Evolutionary conservation across 2,888 invertebrate species (phyloP).

Genomic region (Noctua janthina): DNA sequence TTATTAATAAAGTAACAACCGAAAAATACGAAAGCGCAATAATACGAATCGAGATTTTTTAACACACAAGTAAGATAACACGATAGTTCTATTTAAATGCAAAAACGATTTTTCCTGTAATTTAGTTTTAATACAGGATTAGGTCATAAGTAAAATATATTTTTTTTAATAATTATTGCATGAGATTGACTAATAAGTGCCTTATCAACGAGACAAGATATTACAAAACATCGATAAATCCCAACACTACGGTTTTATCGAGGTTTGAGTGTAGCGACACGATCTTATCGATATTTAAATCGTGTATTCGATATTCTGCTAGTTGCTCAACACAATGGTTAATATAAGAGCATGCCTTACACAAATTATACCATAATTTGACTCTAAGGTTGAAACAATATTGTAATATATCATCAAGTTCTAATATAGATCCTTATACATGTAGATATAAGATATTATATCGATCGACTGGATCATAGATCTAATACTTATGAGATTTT

Average conservation of each 20-base stretch:
- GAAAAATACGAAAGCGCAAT: slow-evolving; percentile 45
- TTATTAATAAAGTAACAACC: slow-evolving; percentile 33
- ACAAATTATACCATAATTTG: slow-evolving; percentile 66
- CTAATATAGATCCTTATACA: slow-evolving; percentile 46
- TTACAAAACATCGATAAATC: slow-evolving; percentile 29
- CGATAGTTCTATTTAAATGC: slow-evolving; percentile 29
- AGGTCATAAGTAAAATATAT: slow-evolving; percentile 25
- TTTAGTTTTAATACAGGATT: slow-evolving; percentile 18
- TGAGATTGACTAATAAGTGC: slow-evolving; percentile 44
- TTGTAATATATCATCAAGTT: slow-evolving; percentile 59
- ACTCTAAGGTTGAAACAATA: slow-evolving; percentile 58
- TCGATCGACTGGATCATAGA: slow-evolving; percentile 67
- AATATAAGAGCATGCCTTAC: slow-evolving; percentile 56
- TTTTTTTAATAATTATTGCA: slow-evolving; percentile 26
- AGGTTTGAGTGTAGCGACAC: slow-evolving; percentile 19
- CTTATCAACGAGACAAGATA: slow-evolving; percentile 18
- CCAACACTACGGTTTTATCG: slow-evolving; percentile 26
- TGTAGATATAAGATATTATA: slow-evolving; percentile 64
- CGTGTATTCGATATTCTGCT: slow-evolving; percentile 29
- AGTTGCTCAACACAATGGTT: slow-evolving; percentile 61
- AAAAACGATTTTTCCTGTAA: slow-evolving; percentile 34
- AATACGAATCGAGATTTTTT: slow-evolving; percentile 46
- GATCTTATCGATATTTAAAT: slow-evolving; percentile 32
- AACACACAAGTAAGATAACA: slow-evolving; percentile 24
- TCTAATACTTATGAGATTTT: slow-evolving; percentile 70